Conservation (phyloP, 2,888 invertebrate genomes). For the Catonia carolina region DNA sequence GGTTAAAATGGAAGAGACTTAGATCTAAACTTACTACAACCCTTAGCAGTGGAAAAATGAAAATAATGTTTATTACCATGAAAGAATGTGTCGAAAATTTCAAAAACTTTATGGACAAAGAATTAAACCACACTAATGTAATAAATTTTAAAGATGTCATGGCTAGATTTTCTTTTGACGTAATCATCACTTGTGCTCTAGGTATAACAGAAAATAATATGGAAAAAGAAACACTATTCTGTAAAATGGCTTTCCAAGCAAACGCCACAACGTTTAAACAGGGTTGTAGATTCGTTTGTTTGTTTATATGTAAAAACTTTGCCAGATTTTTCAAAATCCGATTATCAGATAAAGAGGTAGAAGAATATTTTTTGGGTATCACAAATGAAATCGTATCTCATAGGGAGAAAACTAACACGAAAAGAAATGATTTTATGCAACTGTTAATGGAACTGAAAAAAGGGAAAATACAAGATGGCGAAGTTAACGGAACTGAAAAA, state of each 20-base stretch:
- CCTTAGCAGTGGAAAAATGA: not conserved
- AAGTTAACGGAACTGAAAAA: no score
- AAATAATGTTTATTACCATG: constrained; percentile 3
- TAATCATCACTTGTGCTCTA: not conserved
- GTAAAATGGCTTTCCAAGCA: constrained; percentile 1
- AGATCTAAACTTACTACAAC: not conserved
- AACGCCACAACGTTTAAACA: not conserved
- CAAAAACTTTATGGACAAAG: not conserved
- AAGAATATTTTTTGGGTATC: not conserved
- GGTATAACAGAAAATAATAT: not conserved
- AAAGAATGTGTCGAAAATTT: not conserved
- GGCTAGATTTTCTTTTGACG: not conserved
- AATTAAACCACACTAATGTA: not conserved
- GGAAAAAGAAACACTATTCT: not conserved
- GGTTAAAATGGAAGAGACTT: not conserved
- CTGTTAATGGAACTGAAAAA: not conserved
- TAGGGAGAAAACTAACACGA: not conserved
- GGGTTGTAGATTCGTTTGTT: not conserved
- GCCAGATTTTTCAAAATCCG: not conserved
- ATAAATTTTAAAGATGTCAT: not conserved
- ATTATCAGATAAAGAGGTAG: not conserved
- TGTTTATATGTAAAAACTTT: not conserved
- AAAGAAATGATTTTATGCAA: constrained; percentile 1
- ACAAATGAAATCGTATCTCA: not conserved
- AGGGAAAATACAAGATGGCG: no score